A percentile compares a stretch with the other conserved stretches of the same genome.
Conservation (phyloP, 2,113 vertebrate species). For the zebrafish (Danio rerio) region DNA sequence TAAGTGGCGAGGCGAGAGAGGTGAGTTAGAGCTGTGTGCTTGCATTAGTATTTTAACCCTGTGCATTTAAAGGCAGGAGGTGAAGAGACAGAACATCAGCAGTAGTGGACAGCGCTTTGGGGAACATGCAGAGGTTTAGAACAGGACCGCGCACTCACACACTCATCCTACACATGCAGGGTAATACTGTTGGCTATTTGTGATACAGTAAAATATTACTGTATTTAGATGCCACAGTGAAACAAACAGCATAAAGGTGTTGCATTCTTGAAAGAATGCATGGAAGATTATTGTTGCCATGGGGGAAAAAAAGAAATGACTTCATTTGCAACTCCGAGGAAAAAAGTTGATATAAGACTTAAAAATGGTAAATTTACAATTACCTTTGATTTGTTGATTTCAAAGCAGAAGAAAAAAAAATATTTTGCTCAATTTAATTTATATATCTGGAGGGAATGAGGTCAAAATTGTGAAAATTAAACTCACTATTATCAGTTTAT, state of each 20-base stretch:
- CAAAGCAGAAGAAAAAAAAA: too few relatives aligned
- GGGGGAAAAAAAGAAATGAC: too few relatives aligned
- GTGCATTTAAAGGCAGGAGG: constrained; percentile 58
- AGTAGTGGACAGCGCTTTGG: constrained; percentile 71
- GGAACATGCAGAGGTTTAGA: constrained; percentile 59
- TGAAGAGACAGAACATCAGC: constrained; percentile 50
- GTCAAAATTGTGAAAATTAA: too few relatives aligned
- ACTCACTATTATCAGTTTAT: too few relatives aligned
- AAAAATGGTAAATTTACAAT: too few relatives aligned
- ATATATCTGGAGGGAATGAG: too few relatives aligned
- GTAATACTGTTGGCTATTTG: constrained; percentile 57
- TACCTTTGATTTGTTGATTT: too few relatives aligned
- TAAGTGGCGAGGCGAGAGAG: constrained; percentile 26
- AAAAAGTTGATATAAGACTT: too few relatives aligned
- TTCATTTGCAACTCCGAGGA: too few relatives aligned
- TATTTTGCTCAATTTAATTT: too few relatives aligned
- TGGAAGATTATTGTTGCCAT: too few relatives aligned
- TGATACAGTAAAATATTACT: constrained; percentile 27
- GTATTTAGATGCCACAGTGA: constrained; percentile 23
- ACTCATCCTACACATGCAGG: constrained; percentile 56
- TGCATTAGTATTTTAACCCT: constrained; percentile 39
- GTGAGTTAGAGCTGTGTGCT: constrained; percentile 36
- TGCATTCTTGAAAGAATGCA: neutral
- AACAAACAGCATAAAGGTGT: constrained; percentile 1
- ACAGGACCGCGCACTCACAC: constrained; percentile 17